A percentile compares a stretch with the other conserved stretches of the same genome.
Conservation (phyloP, 2,797 vertebrate genomes). For the Syndactyla subalaris region DNA sequence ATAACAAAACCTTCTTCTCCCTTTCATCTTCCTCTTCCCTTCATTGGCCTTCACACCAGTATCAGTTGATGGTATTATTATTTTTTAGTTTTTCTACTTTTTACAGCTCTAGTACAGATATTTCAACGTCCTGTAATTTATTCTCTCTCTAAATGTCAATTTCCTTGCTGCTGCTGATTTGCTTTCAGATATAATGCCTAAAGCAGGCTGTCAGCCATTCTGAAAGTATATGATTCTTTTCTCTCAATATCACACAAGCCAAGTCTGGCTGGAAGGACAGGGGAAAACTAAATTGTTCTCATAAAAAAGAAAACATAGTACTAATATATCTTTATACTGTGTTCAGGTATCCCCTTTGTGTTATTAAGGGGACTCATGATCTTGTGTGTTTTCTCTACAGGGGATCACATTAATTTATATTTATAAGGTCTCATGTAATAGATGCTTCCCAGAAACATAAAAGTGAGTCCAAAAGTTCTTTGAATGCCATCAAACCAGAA, state of each 20-base stretch:
- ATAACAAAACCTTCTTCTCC: neutral
- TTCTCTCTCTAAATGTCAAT: constrained; percentile 64
- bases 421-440: constrained; percentile 34
- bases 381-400: constrained; percentile 46
- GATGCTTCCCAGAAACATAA: constrained; percentile 29
- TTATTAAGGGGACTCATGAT: constrained; percentile 50
- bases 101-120: constrained; percentile 43
- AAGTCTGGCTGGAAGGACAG: constrained; percentile 26
- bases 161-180: constrained; percentile 52
- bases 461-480: constrained; percentile 25
- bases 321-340: constrained; percentile 52
- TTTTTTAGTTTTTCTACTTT: neutral
- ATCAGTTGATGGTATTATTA: neutral
- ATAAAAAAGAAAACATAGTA: constrained; percentile 52
- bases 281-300: constrained; percentile 55
- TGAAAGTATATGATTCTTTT: constrained; percentile 35
- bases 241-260: constrained; percentile 1
- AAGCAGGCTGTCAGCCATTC: constrained; percentile 45
- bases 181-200: constrained; percentile 66
- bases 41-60: neutral
- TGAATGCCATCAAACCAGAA: constrained; percentile 20
- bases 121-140: constrained; percentile 64
- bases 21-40: neutral
- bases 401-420: constrained; percentile 54
- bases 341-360: constrained; percentile 51